A percentile compares a stretch with the other conserved stretches of the same genome.
phyloP scores from a whole-genome alignment of 2,113 vertebrate species.

The Cavia aperea region DNA sequence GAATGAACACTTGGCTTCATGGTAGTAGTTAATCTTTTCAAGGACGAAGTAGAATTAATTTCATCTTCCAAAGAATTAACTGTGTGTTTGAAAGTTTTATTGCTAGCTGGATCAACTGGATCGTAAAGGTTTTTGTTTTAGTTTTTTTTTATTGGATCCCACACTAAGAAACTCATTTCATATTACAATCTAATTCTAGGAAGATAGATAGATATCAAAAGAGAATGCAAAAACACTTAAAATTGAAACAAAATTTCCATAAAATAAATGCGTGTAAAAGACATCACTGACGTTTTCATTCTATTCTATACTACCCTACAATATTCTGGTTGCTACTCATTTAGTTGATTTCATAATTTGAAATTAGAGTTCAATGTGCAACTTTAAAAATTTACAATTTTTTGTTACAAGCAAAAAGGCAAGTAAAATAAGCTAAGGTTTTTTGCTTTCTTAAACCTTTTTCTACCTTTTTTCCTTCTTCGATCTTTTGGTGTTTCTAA shows the following conservation, averaged over 20 bases:
- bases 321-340: neutral
- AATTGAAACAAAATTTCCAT: neutral
- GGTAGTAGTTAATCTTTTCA: neutral
- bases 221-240: neutral
- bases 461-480: neutral
- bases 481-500: neutral
- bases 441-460: neutral
- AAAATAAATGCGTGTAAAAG: neutral
- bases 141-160: neutral
- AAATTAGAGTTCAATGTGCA: neutral
- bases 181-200: neutral
- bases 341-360: conserved; percentile 7
- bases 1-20: neutral
- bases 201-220: neutral
- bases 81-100: neutral
- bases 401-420: neutral
- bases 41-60: neutral
- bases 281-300: neutral
- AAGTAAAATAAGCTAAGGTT: neutral
- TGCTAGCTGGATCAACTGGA: neutral
- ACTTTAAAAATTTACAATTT: conserved; percentile 9
- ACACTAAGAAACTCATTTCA: neutral
- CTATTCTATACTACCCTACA: neutral
- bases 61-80: neutral
- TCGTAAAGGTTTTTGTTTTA: neutral